phyloP scores from a whole-genome alignment of 2,888 invertebrate species.

The Caenorhabditis wallacei region DNA sequence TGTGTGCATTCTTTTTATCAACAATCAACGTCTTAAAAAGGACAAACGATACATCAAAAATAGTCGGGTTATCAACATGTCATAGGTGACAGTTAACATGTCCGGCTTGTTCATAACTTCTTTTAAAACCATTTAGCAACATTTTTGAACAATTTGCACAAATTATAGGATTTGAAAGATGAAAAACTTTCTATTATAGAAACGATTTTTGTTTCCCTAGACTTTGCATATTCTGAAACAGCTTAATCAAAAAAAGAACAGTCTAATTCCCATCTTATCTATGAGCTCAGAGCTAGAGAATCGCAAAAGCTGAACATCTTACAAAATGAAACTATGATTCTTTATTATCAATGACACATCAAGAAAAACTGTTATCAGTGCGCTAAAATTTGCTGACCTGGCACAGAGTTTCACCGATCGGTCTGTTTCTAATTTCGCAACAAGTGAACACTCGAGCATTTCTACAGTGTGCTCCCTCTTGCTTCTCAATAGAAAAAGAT shows the following conservation, averaged over 20 bases:
- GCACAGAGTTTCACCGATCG: slow-evolving; percentile 31
- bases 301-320: neutral
- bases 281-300: neutral
- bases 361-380: slow-evolving; percentile 15
- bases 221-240: neutral
- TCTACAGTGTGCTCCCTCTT: slow-evolving; percentile 24
- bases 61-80: slow-evolving; percentile 38
- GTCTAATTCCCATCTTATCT: slow-evolving; percentile 1
- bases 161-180: too few relatives aligned
- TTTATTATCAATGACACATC: slow-evolving; percentile 17
- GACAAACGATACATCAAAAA: slow-evolving; percentile 31
- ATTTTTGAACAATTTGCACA: neutral
- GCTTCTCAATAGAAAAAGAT: slow-evolving; percentile 18
- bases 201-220: neutral
- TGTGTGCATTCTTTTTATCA: slow-evolving; percentile 32
- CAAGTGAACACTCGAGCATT: slow-evolving; percentile 2
- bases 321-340: slow-evolving; percentile 7
- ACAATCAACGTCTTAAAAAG: slow-evolving; percentile 23
- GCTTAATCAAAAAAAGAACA: neutral
- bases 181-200: too few relatives aligned
- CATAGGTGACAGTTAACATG: neutral
- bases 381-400: slow-evolving; percentile 27
- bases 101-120: neutral
- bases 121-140: neutral
- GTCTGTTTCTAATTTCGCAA: slow-evolving; percentile 12